A percentile compares a stretch with the other conserved stretches of the same genome.
phyloP scores from a whole-genome alignment of 2,888 invertebrate species.

The Steromphala cineraria region DNA sequence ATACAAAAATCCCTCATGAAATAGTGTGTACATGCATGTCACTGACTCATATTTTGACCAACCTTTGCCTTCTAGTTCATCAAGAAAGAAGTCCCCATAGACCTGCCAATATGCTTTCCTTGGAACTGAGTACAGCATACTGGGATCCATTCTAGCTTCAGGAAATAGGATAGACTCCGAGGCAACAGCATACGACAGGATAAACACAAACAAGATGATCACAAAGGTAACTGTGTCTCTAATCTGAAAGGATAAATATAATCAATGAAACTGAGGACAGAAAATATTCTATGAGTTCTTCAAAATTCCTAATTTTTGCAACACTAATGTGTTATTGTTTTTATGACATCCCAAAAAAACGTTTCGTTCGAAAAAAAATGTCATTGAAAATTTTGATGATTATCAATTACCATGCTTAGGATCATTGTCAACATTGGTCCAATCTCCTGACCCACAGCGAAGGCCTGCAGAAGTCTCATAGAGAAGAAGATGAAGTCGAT shows the following conservation, averaged over 20 bases:
- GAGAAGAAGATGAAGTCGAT: constrained; percentile 71
- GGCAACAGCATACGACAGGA: constrained; percentile 70
- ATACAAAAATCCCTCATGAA: too few relatives aligned
- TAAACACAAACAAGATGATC: constrained; percentile 70
- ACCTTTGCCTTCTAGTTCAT: constrained; percentile 60
- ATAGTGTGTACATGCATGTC: too few relatives aligned
- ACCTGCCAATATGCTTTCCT: constrained; percentile 75
- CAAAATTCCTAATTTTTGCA: too few relatives aligned
- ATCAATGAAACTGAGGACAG: too few relatives aligned
- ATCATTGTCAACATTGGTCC: constrained; percentile 74
- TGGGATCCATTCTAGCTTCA: constrained; percentile 50
- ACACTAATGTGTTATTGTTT: too few relatives aligned
- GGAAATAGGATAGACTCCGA: constrained; percentile 71
- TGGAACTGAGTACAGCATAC: constrained; percentile 62
- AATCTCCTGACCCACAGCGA: constrained; percentile 68
- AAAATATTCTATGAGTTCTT: too few relatives aligned
- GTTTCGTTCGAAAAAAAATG: too few relatives aligned
- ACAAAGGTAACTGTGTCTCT: constrained; percentile 70
- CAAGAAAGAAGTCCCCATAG: constrained; percentile 75
- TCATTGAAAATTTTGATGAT: too few relatives aligned
- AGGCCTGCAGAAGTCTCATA: constrained; percentile 70
- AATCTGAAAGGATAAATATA: constrained; percentile 48
- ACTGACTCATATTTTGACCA: background rate
- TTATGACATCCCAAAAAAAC: too few relatives aligned
- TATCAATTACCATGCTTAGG: constrained; percentile 69